Conservation (phyloP, 2,797 vertebrate genomes). For the Phoeniculus purpureus region DNA sequence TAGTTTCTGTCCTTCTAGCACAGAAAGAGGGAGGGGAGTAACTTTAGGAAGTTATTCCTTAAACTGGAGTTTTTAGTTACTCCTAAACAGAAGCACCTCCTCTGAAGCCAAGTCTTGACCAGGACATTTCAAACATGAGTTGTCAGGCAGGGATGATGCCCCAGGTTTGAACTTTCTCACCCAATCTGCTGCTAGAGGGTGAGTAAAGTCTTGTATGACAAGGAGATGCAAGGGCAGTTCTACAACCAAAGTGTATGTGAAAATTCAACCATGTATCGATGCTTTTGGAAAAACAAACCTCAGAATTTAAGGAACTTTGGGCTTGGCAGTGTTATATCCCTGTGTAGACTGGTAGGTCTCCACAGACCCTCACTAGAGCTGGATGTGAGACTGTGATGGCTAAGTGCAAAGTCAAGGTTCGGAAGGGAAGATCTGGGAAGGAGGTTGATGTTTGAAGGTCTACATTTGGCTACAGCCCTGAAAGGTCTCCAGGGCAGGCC, state of each 20-base stretch:
- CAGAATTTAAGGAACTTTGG: neutral
- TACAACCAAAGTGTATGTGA: neutral
- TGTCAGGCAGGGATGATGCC: neutral
- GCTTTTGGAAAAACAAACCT: neutral
- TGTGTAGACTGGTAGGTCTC: neutral
- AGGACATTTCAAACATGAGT: neutral
- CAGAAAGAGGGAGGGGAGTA: neutral
- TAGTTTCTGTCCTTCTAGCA: neutral
- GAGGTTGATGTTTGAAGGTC: accelerated
- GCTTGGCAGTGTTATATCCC: neutral
- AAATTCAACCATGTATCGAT: neutral
- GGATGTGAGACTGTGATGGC: neutral
- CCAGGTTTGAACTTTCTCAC: neutral
- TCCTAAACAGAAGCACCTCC: neutral
- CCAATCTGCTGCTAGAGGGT: neutral
- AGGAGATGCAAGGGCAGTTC: neutral
- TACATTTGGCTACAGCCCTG: neutral
- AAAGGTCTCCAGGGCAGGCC: neutral
- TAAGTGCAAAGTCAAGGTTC: neutral
- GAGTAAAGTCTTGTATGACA: neutral
- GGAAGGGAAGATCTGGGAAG: neutral
- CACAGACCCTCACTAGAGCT: neutral
- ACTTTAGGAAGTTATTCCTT: neutral
- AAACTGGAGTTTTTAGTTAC: no score
- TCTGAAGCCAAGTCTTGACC: neutral